Percentiles rank a stretch among this genome's conserved stretches.
Evolutionary conservation across 1,140 invertebrate genomes (phyloP).

Genomic region (Zaprionus kolodkinae): DNA sequence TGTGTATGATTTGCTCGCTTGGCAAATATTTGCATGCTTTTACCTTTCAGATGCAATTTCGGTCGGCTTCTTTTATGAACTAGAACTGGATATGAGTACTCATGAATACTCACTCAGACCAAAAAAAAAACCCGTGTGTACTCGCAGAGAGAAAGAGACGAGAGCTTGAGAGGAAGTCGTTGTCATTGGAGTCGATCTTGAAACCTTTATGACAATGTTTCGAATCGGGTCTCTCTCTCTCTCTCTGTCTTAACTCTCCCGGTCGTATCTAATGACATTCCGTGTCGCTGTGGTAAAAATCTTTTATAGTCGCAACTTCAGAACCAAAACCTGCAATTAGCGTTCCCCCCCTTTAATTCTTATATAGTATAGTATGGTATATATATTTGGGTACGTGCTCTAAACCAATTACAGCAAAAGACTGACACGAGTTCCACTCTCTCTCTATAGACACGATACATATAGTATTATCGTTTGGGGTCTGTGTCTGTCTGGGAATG

Average conservation of each 20-base stretch:
- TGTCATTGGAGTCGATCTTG: conserved; percentile 19
- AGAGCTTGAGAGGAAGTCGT: conserved; percentile 25
- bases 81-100: neutral
- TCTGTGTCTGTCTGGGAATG: conserved; percentile 1
- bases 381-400: conserved; percentile 56
- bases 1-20: conserved; percentile 75
- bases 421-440: conserved; percentile 63
- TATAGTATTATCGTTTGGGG: too few relatives aligned
- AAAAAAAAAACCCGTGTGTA: too few relatives aligned
- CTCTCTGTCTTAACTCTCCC: too few relatives aligned
- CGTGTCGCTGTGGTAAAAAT: conserved; percentile 44
- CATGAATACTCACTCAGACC: conserved; percentile 7
- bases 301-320: conserved; percentile 42
- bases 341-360: conserved; percentile 23
- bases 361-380: neutral
- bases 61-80: conserved; percentile 62
- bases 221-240: neutral
- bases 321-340: conserved; percentile 59
- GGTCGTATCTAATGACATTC: conserved; percentile 53
- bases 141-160: neutral
- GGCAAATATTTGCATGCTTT: conserved; percentile 76
- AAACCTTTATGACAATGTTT: conserved; percentile 14
- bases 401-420: conserved; percentile 64
- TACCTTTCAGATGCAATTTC: conserved; percentile 75
- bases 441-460: neutral